Conservation (phyloP, 64 coral and sea anemone species). For the Dendronephthya gigantea region DNA sequence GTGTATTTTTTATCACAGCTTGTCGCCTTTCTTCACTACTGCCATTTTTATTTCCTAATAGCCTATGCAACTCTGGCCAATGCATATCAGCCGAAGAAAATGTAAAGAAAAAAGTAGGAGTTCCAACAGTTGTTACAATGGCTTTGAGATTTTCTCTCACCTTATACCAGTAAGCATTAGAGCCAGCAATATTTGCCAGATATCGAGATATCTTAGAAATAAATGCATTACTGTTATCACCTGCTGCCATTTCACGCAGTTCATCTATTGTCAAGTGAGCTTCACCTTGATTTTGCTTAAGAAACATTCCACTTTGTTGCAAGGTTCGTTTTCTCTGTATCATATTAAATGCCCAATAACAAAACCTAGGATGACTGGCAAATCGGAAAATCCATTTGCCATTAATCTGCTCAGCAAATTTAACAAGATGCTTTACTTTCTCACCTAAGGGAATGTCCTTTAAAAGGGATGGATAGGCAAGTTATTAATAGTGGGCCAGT, state of each 20-base stretch:
- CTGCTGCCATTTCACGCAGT: slow-evolving; percentile 31
- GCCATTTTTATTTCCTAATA: slow-evolving; percentile 27
- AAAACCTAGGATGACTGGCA: slow-evolving; percentile 32
- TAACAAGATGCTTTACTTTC: slow-evolving; percentile 32
- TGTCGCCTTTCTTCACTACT: slow-evolving; percentile 30
- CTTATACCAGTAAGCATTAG: slow-evolving; percentile 41
- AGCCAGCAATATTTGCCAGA: slow-evolving; percentile 13
- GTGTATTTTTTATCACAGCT: slow-evolving; percentile 33
- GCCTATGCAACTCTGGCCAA: slow-evolving; percentile 28
- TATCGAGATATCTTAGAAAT: slow-evolving; percentile 31
- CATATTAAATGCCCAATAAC: slow-evolving; percentile 33
- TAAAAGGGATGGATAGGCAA: slow-evolving; percentile 16
- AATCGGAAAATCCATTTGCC: slow-evolving; percentile 31
- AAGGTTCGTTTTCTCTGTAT: slow-evolving; percentile 27
- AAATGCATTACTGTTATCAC: slow-evolving; percentile 26
- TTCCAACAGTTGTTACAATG: slow-evolving; percentile 39
- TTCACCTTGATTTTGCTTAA: slow-evolving; percentile 23
- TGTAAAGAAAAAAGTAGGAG: slow-evolving; percentile 24
- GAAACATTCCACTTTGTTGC: slow-evolving; percentile 35
- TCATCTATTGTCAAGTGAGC: slow-evolving; percentile 38
- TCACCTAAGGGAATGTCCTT: slow-evolving; percentile 23
- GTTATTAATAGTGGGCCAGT: slow-evolving; percentile 10
- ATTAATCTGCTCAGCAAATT: slow-evolving; percentile 30
- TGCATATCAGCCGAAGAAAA: slow-evolving; percentile 28
- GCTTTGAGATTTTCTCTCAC: slow-evolving; percentile 36